A percentile compares a stretch with the other conserved stretches of the same genome.
phyloP scores from a whole-genome alignment of 2,797 vertebrate genomes.

The Dendrocincla fuliginosa region DNA sequence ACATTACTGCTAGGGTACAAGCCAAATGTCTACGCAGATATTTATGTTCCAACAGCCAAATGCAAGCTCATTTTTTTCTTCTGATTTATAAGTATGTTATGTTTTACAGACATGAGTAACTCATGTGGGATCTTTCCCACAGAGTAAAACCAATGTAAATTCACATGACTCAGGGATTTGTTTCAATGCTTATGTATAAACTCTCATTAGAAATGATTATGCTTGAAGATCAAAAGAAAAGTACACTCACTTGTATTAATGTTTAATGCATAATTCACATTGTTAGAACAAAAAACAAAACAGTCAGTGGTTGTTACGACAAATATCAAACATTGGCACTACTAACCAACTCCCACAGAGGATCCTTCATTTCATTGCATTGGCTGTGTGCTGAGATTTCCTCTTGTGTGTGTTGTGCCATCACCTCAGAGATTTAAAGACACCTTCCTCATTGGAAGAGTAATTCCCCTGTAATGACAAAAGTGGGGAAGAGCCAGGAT shows the following conservation, averaged over 20 bases:
- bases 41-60: constrained; percentile 31
- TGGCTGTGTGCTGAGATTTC: neutral
- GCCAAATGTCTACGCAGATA: neutral
- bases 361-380: constrained; percentile 5
- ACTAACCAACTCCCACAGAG: constrained; percentile 40
- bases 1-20: neutral
- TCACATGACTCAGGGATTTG: constrained; percentile 64
- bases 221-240: constrained; percentile 62
- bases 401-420: neutral
- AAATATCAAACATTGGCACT: constrained; percentile 34
- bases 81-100: constrained; percentile 33
- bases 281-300: constrained; percentile 59
- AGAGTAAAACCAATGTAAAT: constrained; percentile 64
- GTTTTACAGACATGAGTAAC: constrained; percentile 50
- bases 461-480: neutral
- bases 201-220: constrained; percentile 67
- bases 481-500: neutral
- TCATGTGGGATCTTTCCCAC: constrained; percentile 53
- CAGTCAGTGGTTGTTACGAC: constrained; percentile 46
- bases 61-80: neutral
- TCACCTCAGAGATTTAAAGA: neutral
- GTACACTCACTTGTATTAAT: constrained; percentile 57
- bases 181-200: constrained; percentile 63
- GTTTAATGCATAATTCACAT: constrained; percentile 66
- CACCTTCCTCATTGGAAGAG: neutral